Base-by-base conservation (phyloP, 2,113 vertebrate species). In the Acrocephalus arundinaceus region DNA sequence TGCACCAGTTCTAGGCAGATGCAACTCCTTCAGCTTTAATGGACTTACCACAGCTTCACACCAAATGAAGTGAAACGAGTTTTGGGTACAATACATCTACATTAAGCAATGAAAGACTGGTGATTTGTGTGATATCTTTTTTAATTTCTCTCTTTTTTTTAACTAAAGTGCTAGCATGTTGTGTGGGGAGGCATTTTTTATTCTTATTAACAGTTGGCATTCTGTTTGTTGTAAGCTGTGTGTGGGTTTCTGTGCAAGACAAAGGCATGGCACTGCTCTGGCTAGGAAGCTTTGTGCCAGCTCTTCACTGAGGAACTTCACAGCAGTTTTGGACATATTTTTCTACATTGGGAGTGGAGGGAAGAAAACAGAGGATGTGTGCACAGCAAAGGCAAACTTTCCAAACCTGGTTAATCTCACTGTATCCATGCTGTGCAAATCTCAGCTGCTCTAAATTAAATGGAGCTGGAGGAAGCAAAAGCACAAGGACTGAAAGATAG, bases 221-320 rank as follows among this genome's bases (percentile, higher is more conserved):
- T 92, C 90, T 85, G 51, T 92, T 94, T 94, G 75, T 87, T 87
- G 73, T 93, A 68, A 95, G 52, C 76, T 90, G 80, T 30, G 79
- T 90, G 93, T 73, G 88, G 90, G 90, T 94, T 94, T 91, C 92
- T 89, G 58, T 68, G 84, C 83, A 93, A 95, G 86, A 96, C 88
- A 96, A 95, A 96, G 94, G 70, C 96, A 94, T 87, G 92, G 93
- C 76, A 66, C 41, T 89, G 85, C 87, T 91, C 76, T 96, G 91
- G 48, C 61, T 86, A 19, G 65, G 48, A 62, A 93, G 17, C 61
- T 91, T 81, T 66, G 54, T 95, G 94, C 81, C 94, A 95, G 73
- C 85, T 85, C 85, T 89, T 96, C 80, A 51, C 86, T 78, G 68
- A 89, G 76, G 76, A 94, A 61, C 88, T 96, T 92, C 92, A 93